phyloP scores from a whole-genome alignment of 2,797 vertebrate genomes.

The Platalea minor region DNA sequence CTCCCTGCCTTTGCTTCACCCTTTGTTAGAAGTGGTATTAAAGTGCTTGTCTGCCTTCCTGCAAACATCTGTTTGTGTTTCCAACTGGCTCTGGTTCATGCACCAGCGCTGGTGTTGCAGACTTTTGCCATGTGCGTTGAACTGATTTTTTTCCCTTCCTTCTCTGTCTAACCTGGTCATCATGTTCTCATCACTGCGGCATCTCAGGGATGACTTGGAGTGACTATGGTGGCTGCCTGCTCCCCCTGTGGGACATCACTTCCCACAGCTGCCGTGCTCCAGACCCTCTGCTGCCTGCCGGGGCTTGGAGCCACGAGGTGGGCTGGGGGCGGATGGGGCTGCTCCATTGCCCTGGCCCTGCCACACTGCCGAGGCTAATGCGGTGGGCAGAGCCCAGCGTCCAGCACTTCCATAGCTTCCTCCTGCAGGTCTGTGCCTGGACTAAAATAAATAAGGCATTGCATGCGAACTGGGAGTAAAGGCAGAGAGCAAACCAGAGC shows the following conservation, averaged over 20 bases:
- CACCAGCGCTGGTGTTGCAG: not conserved
- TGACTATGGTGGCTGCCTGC: not conserved
- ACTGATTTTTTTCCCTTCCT: not conserved
- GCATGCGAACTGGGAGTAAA: not conserved
- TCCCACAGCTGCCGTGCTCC: not conserved
- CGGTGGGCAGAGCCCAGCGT: not conserved
- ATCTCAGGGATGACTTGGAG: not conserved
- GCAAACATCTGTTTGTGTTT: not conserved
- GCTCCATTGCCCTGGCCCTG: not conserved
- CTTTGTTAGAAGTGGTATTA: not conserved
- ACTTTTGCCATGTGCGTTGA: not conserved
- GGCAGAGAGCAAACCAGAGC: not conserved
- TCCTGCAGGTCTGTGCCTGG: not conserved
- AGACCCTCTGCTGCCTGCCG: not conserved
- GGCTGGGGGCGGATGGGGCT: not conserved
- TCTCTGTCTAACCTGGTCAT: not conserved
- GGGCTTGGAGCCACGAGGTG: not conserved
- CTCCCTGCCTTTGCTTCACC: constrained; percentile 12
- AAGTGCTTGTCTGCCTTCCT: not conserved
- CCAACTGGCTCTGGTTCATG: not conserved
- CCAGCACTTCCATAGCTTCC: not conserved
- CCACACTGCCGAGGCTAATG: fast-evolving
- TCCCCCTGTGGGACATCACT: not conserved
- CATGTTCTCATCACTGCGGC: not conserved
- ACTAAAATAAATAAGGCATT: not conserved